These are phyloP conservation scores for Forbesichthys papilliferus DNA, from an alignment of 2,113 vertebrate species.

Conservation along the genomic window DNA sequence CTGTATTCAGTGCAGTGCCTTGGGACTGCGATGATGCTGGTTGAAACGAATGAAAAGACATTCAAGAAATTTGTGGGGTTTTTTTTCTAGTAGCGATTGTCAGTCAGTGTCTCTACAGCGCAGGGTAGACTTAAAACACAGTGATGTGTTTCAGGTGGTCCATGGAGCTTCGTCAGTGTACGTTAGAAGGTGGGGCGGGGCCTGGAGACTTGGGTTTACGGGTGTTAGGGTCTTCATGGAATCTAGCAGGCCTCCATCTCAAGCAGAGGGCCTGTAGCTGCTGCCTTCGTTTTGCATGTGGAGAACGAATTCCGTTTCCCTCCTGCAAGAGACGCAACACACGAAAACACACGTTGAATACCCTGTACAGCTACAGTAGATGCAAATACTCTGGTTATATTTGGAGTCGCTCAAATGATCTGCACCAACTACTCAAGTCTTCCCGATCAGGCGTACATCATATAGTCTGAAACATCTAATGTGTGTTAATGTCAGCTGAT, in stretches of 20 bases:
- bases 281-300: constrained; percentile 95
- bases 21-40: constrained; percentile 54
- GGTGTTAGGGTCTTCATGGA: constrained; percentile 71
- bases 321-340: constrained; percentile 71
- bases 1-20: constrained; percentile 76
- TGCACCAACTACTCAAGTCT: neutral
- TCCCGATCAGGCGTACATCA: neutral
- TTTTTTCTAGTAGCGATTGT: constrained; percentile 1
- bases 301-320: constrained; percentile 93
- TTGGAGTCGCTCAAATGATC: no score
- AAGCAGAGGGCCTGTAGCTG: constrained; percentile 91
- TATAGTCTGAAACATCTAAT: constrained; percentile 13
- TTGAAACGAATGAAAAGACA: constrained; percentile 40
- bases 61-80: constrained; percentile 23
- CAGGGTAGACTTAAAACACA: constrained; percentile 58
- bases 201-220: constrained; percentile 64
- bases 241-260: constrained; percentile 99
- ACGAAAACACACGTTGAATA: constrained; percentile 3
- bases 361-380: neutral
- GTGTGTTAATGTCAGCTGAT: constrained; percentile 37
- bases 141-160: constrained; percentile 34
- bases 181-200: constrained; percentile 36
- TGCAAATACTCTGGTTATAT: neutral
- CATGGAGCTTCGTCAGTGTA: constrained; percentile 31
- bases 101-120: constrained; percentile 75